Evolutionary conservation across 2,113 vertebrate species (phyloP), one percentile per base, ranked within the genome.

Genomic region (Brachyhypopomus gauderio): DNA sequence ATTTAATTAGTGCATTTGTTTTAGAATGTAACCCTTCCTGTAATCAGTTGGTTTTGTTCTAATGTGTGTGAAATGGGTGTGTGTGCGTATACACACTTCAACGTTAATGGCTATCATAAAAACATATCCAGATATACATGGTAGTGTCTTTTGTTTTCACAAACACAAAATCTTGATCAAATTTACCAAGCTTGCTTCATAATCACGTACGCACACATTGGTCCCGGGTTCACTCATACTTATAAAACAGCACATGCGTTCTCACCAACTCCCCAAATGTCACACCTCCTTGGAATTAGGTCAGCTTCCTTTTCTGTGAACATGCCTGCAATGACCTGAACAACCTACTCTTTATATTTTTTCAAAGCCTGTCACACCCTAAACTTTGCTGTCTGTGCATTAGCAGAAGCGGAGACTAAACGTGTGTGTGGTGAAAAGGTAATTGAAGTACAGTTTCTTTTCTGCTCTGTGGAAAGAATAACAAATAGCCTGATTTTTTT

Each of bases 21-120:
- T 63, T 17, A 36, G 16, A 66, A 38, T 11, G 9, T 27, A 4
- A 48, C 20, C 59, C 4, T 63, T 77, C 30, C 59, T 72, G 83
- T 60, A 85, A 85, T 81, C 75, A 6, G 36, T 56, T 78, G 62
- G 70, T 66, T 69, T 72, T 78, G 72, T 48, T 70, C 36, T 23
- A 74, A 30, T 52, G 9, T 0, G 34, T 2, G 27, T 34, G n/a
- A n/a, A n/a, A n/a, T n/a, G n/a, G n/a, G 14, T 62, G 34, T 77
- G 25, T 36, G 19, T 69, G 27, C 59, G 8, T 41, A 17, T 22
- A 8, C 22, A 56, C 14, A 7, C 63, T 3, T 58, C 34, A 0
- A 0, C 17, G 20, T 19, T 38, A 22, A 1, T 48, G 14, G 6
- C 52, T 52, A 11, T 70, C 52, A 59, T 20, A 27, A 79, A 60